Conservation (phyloP, 2,888 invertebrate genomes). For the Hirtodrosophila confusa region DNA sequence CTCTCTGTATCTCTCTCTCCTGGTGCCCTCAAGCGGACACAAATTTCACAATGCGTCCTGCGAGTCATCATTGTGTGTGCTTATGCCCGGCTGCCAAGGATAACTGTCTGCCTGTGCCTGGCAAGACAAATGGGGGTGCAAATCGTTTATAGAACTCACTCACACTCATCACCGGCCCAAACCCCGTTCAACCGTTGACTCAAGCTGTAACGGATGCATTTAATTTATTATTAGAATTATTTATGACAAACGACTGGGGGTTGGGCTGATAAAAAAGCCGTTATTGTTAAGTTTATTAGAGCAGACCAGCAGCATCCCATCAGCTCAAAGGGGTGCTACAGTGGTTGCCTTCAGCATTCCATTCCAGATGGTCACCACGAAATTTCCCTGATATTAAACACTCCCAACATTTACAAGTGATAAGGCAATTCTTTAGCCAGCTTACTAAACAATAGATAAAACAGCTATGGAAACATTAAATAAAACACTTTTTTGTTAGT, state of each 20-base stretch:
- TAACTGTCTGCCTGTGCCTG: slow-evolving; percentile 63
- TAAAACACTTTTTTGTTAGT: too few relatives aligned
- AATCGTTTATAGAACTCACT: slow-evolving; percentile 61
- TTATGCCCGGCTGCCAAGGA: slow-evolving; percentile 72
- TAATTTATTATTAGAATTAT: slow-evolving; percentile 84
- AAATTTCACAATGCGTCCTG: slow-evolving; percentile 38
- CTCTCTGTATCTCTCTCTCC: neutral
- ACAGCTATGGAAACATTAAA: too few relatives aligned
- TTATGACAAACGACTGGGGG: slow-evolving; percentile 76
- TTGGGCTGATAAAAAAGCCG: slow-evolving; percentile 74
- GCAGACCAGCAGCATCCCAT: slow-evolving; percentile 22
- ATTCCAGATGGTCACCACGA: too few relatives aligned
- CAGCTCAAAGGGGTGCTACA: too few relatives aligned
- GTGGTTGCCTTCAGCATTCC: too few relatives aligned
- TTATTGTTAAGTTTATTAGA: slow-evolving; percentile 77
- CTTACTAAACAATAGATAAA: too few relatives aligned
- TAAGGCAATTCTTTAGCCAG: too few relatives aligned
- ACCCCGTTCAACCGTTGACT: slow-evolving; percentile 33
- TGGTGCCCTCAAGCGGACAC: slow-evolving; percentile 41
- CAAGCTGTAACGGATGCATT: slow-evolving; percentile 83
- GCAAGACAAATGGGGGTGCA: slow-evolving; percentile 80
- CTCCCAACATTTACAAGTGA: too few relatives aligned
- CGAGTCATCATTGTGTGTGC: slow-evolving; percentile 61
- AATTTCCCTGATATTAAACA: too few relatives aligned
- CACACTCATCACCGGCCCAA: slow-evolving; percentile 52